Conservation (phyloP, 1,140 invertebrate genomes). For the Aphaenogaster ashmeadi region DNA sequence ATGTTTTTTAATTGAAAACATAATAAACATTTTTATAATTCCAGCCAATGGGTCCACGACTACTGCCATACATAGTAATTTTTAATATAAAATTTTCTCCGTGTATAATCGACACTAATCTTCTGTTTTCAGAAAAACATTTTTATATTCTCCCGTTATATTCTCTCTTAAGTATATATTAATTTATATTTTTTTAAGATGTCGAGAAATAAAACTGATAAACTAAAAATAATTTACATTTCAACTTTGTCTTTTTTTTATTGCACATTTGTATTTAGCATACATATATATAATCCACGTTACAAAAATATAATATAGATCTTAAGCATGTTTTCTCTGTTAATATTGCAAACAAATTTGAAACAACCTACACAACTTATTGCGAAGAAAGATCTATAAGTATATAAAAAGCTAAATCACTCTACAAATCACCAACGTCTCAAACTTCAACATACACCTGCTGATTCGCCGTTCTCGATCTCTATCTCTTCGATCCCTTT, state of each 20-base stretch:
- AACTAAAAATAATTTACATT: not conserved
- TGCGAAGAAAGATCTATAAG: not conserved
- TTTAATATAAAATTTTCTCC: no score
- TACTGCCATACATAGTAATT: no score
- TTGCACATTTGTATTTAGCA: not conserved
- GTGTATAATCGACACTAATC: not conserved
- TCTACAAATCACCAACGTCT: conserved; percentile 26
- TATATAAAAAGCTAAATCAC: conserved; percentile 19
- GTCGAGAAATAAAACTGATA: not conserved
- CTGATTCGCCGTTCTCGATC: conserved; percentile 22
- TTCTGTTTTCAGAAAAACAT: not conserved
- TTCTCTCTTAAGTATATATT: not conserved
- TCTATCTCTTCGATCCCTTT: conserved; percentile 36
- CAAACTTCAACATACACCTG: conserved; percentile 33
- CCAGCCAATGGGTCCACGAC: no score
- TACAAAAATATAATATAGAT: conserved; percentile 14
- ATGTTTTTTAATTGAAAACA: no score
- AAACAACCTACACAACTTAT: not conserved
- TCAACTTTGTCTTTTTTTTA: not conserved
- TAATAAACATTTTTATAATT: no score
- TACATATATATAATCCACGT: not conserved
- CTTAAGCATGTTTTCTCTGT: not conserved
- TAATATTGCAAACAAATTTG: not conserved
- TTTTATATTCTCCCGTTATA: not conserved
- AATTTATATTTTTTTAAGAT: not conserved